A percentile compares a stretch with the other conserved stretches of the same genome.
phyloP scores from a whole-genome alignment of 2,888 invertebrate species.

The Noctua pronuba region DNA sequence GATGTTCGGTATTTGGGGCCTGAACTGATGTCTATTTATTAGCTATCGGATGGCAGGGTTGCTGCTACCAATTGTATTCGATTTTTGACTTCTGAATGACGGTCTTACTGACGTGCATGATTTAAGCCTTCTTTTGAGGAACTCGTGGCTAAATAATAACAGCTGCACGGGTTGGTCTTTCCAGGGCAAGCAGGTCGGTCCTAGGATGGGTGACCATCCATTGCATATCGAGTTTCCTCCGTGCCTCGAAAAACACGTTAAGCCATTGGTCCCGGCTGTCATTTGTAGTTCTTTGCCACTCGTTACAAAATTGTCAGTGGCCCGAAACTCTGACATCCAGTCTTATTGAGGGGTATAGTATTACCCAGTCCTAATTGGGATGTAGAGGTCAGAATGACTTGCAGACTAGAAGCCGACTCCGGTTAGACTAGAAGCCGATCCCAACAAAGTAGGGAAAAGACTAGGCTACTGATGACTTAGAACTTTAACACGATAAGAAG shows the following conservation, averaged over 20 bases:
- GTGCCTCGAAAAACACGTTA: not conserved
- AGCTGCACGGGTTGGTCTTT: not conserved
- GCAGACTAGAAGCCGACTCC: too few relatives aligned
- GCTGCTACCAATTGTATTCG: not conserved
- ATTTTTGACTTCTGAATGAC: not conserved
- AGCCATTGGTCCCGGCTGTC: not conserved
- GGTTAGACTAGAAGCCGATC: not conserved
- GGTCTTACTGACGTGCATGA: not conserved
- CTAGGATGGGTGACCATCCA: not conserved
- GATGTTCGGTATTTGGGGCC: constrained; percentile 33
- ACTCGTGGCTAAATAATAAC: not conserved
- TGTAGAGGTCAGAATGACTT: too few relatives aligned
- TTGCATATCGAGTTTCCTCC: not conserved
- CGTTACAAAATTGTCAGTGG: not conserved
- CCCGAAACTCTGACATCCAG: too few relatives aligned
- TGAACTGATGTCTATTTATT: constrained; percentile 14
- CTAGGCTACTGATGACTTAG: not conserved
- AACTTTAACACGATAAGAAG: not conserved
- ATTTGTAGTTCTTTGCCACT: not conserved
- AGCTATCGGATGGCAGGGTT: not conserved
- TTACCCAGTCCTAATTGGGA: too few relatives aligned
- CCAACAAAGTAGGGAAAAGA: not conserved
- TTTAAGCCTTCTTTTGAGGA: not conserved
- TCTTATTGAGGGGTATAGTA: too few relatives aligned
- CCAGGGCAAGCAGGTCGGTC: not conserved